These are phyloP conservation scores for Heterotilapia buettikoferi DNA, from an alignment of 2,113 vertebrate species.

Conservation along the genomic window DNA sequence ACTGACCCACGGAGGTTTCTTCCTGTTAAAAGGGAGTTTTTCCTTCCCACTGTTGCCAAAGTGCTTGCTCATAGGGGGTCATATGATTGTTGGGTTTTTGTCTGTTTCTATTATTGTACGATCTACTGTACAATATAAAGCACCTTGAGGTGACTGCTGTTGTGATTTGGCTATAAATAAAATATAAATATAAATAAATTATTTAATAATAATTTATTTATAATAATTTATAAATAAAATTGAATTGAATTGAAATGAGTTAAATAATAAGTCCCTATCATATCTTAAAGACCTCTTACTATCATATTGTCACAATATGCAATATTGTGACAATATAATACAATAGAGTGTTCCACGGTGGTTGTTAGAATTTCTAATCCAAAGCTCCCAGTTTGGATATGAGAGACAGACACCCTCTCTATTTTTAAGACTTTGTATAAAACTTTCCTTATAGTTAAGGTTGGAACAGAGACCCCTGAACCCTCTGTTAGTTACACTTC, in stretches of 20 bases:
- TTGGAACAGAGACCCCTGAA: neutral
- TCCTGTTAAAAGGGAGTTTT: neutral
- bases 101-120: neutral
- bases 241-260: no score
- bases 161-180: neutral
- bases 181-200: no score
- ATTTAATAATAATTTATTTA: no score
- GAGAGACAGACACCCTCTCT: neutral
- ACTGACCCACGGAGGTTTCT: fast-evolving
- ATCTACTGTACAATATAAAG: neutral
- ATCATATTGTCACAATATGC: neutral
- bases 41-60: neutral
- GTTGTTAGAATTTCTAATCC: neutral
- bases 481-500: neutral
- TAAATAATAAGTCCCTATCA: neutral
- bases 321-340: no score
- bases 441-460: neutral
- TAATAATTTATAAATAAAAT: neutral
- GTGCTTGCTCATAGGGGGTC: neutral
- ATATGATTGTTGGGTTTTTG: neutral
- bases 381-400: neutral
- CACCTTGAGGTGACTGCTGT: neutral
- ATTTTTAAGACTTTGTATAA: neutral
- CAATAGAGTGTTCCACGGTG: neutral
- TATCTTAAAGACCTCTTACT: neutral